phyloP scores from a whole-genome alignment of 2,113 vertebrate genomes.

The Gymnogyps californianus region DNA sequence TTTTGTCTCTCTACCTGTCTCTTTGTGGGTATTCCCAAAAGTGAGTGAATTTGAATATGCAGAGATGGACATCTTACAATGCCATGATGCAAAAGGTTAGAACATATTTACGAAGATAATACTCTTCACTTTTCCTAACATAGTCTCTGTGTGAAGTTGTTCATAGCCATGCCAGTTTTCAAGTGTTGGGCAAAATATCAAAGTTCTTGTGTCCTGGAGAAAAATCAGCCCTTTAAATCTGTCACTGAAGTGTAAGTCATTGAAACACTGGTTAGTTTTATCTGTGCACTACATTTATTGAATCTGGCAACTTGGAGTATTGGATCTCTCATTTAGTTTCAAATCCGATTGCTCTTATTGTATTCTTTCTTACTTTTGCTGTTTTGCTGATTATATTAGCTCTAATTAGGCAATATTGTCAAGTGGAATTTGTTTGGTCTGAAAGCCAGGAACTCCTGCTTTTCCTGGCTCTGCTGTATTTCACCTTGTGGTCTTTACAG shows the following conservation, averaged over 20 bases:
- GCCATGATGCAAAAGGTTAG: not conserved
- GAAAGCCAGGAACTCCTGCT: not conserved
- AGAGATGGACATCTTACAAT: not conserved
- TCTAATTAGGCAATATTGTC: not conserved
- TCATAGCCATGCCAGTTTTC: not conserved
- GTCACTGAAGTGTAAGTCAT: not conserved
- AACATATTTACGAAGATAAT: not conserved
- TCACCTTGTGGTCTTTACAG: constrained; percentile 19
- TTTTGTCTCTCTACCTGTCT: not conserved
- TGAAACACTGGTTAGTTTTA: not conserved
- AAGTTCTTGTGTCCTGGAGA: not conserved
- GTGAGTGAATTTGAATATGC: not conserved
- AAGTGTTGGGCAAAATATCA: not conserved
- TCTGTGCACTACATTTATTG: not conserved
- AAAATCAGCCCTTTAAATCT: not conserved
- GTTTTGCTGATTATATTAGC: not conserved
- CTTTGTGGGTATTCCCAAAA: not conserved
- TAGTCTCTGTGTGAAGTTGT: not conserved
- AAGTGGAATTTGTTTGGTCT: not conserved
- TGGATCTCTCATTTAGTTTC: not conserved
- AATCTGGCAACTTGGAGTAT: not conserved
- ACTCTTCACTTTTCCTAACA: not conserved
- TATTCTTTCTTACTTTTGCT: not conserved
- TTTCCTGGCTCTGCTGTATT: not conserved
- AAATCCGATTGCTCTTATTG: not conserved